phyloP scores from a whole-genome alignment of 1,140 invertebrate species.

The Drosophila tropicalis region DNA sequence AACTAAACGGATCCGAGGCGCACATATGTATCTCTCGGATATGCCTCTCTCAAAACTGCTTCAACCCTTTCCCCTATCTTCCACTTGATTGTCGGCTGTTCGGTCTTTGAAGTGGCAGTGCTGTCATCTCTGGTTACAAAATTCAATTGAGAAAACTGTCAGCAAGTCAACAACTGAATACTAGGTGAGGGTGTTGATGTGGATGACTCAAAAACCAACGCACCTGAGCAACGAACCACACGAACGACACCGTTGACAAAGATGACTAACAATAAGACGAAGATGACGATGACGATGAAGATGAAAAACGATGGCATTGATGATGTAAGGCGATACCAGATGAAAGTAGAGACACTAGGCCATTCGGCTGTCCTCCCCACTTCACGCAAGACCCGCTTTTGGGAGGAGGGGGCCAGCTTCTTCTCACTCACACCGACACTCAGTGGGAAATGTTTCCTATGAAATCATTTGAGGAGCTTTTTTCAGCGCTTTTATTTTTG shows the following conservation, averaged over 20 bases:
- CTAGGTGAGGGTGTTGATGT: not conserved
- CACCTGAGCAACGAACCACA: not conserved
- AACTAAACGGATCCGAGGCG: not conserved
- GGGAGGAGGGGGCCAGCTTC: not conserved
- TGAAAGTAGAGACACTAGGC: slow-evolving; percentile 61
- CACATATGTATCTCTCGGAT: too few relatives aligned
- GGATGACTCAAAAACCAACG: not conserved
- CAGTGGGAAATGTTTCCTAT: slow-evolving; percentile 41
- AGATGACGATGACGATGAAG: slow-evolving; percentile 3
- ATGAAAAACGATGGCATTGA: slow-evolving; percentile 3
- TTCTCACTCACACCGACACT: not conserved
- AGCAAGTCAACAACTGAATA: slow-evolving; percentile 20
- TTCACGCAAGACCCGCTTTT: not conserved
- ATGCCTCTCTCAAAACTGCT: not conserved
- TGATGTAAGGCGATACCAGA: slow-evolving; percentile 69
- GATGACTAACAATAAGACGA: not conserved
- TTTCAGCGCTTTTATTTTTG: slow-evolving; percentile 33
- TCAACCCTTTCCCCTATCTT: not conserved
- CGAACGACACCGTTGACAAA: not conserved
- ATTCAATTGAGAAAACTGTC: slow-evolving; percentile 76
- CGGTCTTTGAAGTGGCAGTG: slow-evolving; percentile 68
- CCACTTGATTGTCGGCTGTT: slow-evolving; percentile 8
- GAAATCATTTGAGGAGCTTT: slow-evolving; percentile 65
- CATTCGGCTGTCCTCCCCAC: not conserved
- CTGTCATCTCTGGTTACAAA: slow-evolving; percentile 69